Conservation (phyloP, 2,113 vertebrate genomes). For the Bos javanicus region DNA sequence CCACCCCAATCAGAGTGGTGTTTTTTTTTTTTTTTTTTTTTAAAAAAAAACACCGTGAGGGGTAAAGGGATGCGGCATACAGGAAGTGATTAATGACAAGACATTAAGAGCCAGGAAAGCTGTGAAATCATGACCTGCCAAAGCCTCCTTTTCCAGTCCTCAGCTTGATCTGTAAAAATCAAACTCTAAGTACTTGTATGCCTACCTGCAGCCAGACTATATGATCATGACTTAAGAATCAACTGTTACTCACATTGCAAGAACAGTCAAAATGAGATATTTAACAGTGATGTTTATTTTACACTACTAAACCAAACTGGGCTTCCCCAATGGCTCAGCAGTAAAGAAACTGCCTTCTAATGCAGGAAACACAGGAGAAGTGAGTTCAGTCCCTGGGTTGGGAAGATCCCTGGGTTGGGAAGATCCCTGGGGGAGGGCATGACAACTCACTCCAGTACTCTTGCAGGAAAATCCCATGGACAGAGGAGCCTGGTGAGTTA, state of each 20-base stretch:
- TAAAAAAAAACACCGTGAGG: not conserved
- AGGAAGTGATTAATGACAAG: not conserved
- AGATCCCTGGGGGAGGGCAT: not conserved
- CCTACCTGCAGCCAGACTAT: not conserved
- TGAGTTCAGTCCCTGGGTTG: not conserved
- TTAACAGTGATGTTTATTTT: not conserved
- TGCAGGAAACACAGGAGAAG: not conserved
- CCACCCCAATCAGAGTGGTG: not conserved
- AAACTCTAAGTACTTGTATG: not conserved
- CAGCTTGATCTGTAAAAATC: not conserved
- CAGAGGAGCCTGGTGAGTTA: not conserved
- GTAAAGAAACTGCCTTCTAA: not conserved
- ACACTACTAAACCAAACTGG: not conserved
- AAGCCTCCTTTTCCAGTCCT: not conserved
- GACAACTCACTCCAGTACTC: not conserved
- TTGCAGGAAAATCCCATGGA: not conserved
- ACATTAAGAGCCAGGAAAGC: not conserved
- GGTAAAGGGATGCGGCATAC: not conserved
- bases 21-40: not conserved
- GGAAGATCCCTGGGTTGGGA: not conserved
- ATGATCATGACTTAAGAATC: not conserved
- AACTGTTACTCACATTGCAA: not conserved
- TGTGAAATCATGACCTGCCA: not conserved
- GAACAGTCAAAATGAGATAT: not conserved
- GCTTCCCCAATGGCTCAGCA: not conserved